phyloP scores from a whole-genome alignment of 2,888 invertebrate genomes.

The Metalampra italica region DNA sequence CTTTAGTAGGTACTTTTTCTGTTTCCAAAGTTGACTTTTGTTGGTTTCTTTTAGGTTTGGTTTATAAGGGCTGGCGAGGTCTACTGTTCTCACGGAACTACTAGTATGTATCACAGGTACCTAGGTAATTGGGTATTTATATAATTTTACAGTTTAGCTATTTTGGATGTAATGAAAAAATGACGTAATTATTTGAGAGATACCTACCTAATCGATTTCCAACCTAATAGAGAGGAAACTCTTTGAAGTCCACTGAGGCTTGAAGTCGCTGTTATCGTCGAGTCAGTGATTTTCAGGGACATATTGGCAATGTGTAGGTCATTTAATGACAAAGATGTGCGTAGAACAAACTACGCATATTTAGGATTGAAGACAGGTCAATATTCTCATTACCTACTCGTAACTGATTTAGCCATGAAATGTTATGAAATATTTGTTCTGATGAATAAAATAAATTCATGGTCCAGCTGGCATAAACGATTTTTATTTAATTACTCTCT shows the following conservation, averaged over 20 bases:
- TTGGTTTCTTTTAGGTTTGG: no score
- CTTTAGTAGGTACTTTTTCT: no score
- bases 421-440: neutral
- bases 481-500: no score
- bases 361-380: neutral
- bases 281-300: slow-evolving; percentile 54
- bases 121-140: no score
- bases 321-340: slow-evolving; percentile 4
- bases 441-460: neutral
- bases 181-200: neutral
- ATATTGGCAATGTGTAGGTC: slow-evolving; percentile 8
- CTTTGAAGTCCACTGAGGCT: slow-evolving; percentile 55
- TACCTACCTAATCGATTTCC: slow-evolving; percentile 36
- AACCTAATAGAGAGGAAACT: slow-evolving; percentile 53
- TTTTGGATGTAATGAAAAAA: no score
- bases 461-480: no score
- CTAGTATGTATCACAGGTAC: no score
- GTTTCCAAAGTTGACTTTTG: no score
- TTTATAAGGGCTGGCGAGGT: no score
- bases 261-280: slow-evolving; percentile 44
- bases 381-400: neutral
- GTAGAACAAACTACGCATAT: no score
- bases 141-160: no score
- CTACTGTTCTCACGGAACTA: no score
- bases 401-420: neutral